Conservation (phyloP, 2,797 vertebrate species). For the Meriones psammophilus region DNA sequence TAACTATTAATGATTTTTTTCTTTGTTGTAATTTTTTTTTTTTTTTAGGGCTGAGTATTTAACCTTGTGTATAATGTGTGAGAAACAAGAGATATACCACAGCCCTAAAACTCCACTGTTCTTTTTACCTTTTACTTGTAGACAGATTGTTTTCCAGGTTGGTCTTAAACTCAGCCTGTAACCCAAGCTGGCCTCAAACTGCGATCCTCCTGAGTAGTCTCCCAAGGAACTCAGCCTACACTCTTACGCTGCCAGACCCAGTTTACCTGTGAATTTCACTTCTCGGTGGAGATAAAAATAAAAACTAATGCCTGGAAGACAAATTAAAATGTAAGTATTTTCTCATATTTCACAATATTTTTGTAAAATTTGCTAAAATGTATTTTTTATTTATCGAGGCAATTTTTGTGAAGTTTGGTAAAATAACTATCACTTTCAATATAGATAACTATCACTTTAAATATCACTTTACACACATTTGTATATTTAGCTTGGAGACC, state of each 20-base stretch:
- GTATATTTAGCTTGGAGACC: not conserved
- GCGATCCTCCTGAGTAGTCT: not conserved
- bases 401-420: not conserved
- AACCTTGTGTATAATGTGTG: not conserved
- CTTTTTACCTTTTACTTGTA: not conserved
- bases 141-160: not conserved
- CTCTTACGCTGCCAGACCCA: not conserved
- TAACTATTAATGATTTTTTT: not conserved
- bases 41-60: not conserved
- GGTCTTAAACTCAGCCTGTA: not conserved
- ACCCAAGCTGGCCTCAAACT: not conserved
- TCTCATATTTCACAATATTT: not conserved
- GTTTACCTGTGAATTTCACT: not conserved
- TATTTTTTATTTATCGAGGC: not conserved
- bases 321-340: slow-evolving; percentile 50
- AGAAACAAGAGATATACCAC: not conserved
- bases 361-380: not conserved
- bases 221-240: not conserved
- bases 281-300: not conserved
- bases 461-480: not conserved
- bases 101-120: not conserved
- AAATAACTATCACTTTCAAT: not conserved
- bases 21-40: not conserved
- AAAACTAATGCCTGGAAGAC: slow-evolving; percentile 3
- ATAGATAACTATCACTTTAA: not conserved